phyloP scores from a whole-genome alignment of 2,888 invertebrate species.

The Ametastegia equiseti region DNA sequence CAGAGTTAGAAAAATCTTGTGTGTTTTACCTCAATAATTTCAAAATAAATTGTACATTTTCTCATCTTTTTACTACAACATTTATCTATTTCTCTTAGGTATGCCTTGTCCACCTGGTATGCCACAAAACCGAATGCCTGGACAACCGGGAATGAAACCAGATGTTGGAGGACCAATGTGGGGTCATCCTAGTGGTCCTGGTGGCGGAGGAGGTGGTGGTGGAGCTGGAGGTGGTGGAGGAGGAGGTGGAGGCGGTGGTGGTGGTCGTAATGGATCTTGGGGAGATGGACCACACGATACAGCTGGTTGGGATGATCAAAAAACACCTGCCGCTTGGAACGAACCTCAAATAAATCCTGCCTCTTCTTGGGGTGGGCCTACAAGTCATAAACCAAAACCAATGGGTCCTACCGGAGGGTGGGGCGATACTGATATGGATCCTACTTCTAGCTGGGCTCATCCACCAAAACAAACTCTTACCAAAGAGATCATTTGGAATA shows the following conservation, averaged over 20 bases:
- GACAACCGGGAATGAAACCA: constrained; percentile 76
- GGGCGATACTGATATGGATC: constrained; percentile 81
- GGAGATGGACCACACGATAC: constrained; percentile 72
- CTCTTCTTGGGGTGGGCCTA: constrained; percentile 68
- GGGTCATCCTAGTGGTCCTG: constrained; percentile 75
- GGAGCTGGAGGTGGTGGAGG: constrained; percentile 75
- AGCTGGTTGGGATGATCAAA: constrained; percentile 74
- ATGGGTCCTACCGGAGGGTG: constrained; percentile 80
- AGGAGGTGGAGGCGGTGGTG: constrained; percentile 67
- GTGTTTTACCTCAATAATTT: background rate
- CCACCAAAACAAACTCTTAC: constrained; percentile 82
- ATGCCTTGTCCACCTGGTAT: constrained; percentile 79
- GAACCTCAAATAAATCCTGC: constrained; percentile 75
- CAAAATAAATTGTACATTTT: background rate
- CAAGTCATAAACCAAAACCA: constrained; percentile 81
- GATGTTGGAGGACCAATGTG: constrained; percentile 76
- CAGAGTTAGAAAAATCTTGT: background rate
- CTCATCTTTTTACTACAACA: background rate
- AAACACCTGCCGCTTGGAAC: constrained; percentile 72
- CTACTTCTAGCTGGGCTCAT: constrained; percentile 79
- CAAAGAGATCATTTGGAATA: constrained; percentile 91
- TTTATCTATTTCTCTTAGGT: constrained; percentile 55
- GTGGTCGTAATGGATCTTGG: constrained; percentile 75
- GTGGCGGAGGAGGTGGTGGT: constrained; percentile 71
- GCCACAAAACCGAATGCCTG: constrained; percentile 82